Percentiles rank a stretch among this genome's conserved stretches.
These are phyloP conservation scores for Odontesthes bonariensis DNA, from an alignment of 2,113 vertebrate genomes.

Conservation along the genomic window DNA sequence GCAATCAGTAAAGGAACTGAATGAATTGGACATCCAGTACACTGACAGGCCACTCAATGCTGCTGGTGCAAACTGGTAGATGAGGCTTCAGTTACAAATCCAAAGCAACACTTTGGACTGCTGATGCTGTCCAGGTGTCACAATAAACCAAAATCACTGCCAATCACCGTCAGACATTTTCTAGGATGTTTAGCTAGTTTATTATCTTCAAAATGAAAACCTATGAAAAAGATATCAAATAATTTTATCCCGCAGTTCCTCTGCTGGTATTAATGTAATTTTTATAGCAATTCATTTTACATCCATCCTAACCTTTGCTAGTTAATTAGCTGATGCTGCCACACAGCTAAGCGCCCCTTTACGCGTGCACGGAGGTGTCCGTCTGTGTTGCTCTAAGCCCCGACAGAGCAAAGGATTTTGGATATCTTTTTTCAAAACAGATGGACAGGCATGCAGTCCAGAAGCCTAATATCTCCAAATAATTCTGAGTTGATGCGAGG, in stretches of 20 bases:
- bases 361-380: not conserved
- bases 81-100: slow-evolving; percentile 48
- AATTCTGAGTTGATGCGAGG: too few relatives aligned
- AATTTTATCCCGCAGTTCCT: not conserved
- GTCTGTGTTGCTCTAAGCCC: not conserved
- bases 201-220: not conserved
- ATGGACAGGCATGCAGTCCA: too few relatives aligned
- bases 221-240: not conserved
- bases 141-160: slow-evolving; percentile 53
- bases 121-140: slow-evolving; percentile 65
- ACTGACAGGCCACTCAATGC: slow-evolving; percentile 55
- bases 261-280: not conserved
- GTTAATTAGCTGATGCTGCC: slow-evolving; percentile 15
- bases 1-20: slow-evolving; percentile 48
- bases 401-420: too few relatives aligned
- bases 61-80: slow-evolving; percentile 47
- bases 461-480: too few relatives aligned
- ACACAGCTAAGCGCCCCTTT: not conserved
- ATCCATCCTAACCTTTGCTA: not conserved
- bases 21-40: slow-evolving; percentile 55
- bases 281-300: not conserved
- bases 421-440: too few relatives aligned
- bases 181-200: not conserved
- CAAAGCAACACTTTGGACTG: slow-evolving; percentile 41
- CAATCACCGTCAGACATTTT: slow-evolving; percentile 51